These are phyloP conservation scores for Hydractinia symbiolongicarpus DNA, from an alignment of 30 jellyfish, hydroid and myxozoan genomes.

Conservation along the genomic window DNA sequence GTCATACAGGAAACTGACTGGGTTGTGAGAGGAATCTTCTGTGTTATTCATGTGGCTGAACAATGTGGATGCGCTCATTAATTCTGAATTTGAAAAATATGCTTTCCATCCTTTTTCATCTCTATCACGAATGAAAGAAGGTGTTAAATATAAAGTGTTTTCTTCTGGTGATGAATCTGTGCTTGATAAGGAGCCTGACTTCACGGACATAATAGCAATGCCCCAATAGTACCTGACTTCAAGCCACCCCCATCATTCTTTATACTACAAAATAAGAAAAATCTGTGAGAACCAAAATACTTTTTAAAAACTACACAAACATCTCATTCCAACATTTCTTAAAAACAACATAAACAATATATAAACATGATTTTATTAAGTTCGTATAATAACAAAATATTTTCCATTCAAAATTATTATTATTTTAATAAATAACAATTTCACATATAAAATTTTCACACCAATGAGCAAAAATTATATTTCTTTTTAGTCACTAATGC, in stretches of 20 bases:
- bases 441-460: too few species aligned
- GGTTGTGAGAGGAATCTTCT: conserved; percentile 41
- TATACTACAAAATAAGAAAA: too few species aligned
- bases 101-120: conserved; percentile 74
- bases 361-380: too few species aligned
- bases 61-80: conserved; percentile 32
- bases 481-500: too few species aligned
- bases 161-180: conserved; percentile 41
- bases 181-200: conserved; percentile 18
- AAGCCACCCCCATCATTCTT: background rate
- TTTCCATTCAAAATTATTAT: too few species aligned
- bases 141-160: conserved; percentile 16
- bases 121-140: conserved; percentile 31
- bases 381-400: too few species aligned
- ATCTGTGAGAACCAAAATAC: too few species aligned
- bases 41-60: conserved; percentile 30
- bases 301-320: too few species aligned
- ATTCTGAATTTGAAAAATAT: conserved; percentile 30
- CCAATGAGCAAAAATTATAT: too few species aligned
- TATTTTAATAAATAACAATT: too few species aligned
- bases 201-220: conserved; percentile 9
- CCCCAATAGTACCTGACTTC: background rate
- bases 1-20: conserved; percentile 68
- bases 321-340: too few species aligned
- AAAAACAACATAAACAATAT: too few species aligned